Conservation (phyloP, 2,888 invertebrate species). For the Plagiodera versicolora region DNA sequence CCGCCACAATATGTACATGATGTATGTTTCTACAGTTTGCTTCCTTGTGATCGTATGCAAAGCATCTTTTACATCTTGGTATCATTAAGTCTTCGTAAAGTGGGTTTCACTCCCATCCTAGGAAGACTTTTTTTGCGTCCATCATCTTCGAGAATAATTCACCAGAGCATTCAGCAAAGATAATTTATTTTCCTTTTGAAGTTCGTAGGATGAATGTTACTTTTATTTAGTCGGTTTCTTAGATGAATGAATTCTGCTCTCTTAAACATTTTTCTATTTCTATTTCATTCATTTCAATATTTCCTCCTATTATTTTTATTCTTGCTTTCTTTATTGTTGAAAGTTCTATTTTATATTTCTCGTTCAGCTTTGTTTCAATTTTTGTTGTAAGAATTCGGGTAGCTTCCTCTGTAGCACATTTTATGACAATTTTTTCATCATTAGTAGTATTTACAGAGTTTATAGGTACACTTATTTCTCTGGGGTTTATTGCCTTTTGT, state of each 20-base stretch:
- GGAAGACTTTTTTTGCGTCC: constrained; percentile 4
- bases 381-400: not conserved
- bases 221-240: not conserved
- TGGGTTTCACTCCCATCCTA: constrained; percentile 4
- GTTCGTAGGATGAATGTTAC: not conserved
- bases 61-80: constrained; percentile 5
- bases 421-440: constrained; percentile 9
- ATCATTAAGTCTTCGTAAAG: constrained; percentile 8
- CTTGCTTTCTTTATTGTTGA: constrained; percentile 15
- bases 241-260: constrained; percentile 9
- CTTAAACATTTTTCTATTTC: constrained; percentile 12
- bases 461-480: not conserved
- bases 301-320: constrained; percentile 15
- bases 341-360: constrained; percentile 11
- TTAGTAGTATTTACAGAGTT: too few species aligned
- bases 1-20: constrained; percentile 2
- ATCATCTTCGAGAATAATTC: constrained; percentile 6
- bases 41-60: constrained; percentile 8
- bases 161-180: constrained; percentile 15
- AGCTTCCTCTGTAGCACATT: constrained; percentile 11
- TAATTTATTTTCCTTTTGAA: not conserved
- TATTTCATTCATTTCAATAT: not conserved
- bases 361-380: not conserved
- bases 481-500: not conserved
- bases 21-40: constrained; percentile 1